Evolutionary conservation across 2,113 vertebrate genomes (phyloP).

Genomic region (Taurulus bubalis): DNA sequence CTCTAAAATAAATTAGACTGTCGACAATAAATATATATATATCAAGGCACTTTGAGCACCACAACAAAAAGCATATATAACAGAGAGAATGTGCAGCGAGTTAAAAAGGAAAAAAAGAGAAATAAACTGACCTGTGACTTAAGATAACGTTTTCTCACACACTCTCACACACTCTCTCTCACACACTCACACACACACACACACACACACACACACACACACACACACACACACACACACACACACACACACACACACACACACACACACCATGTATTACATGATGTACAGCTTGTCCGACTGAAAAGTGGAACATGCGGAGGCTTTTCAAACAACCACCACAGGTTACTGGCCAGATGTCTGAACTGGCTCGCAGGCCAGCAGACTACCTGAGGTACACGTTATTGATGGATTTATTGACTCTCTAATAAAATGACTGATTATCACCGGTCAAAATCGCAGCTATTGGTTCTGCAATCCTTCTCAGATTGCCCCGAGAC

Average conservation of each 20-base stretch:
- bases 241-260: not conserved
- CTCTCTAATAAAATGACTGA: slow-evolving; percentile 19
- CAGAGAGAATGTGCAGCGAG: not conserved
- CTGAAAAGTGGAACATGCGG: not conserved
- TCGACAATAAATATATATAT: slow-evolving; percentile 4
- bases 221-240: not conserved
- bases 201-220: not conserved
- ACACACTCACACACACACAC: not conserved
- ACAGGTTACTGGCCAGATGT: not conserved
- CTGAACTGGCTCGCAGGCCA: slow-evolving; percentile 10
- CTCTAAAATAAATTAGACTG: slow-evolving; percentile 32
- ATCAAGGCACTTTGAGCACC: not conserved
- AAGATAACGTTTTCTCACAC: not conserved
- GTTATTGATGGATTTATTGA: slow-evolving; percentile 2
- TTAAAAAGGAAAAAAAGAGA: not conserved
- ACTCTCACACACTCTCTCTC: not conserved
- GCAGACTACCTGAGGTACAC: not conserved
- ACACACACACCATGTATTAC: not conserved
- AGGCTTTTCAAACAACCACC: not conserved
- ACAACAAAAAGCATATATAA: slow-evolving; percentile 26
- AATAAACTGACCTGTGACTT: slow-evolving; percentile 3
- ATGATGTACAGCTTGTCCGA: not conserved
- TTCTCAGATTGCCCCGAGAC: not conserved
- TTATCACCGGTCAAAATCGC: slow-evolving; percentile 1
- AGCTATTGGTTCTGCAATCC: not conserved